These are phyloP conservation scores for Anneissia japonica DNA, from an alignment of 35 echinoderm and acorn worm species.

Conservation along the genomic window DNA sequence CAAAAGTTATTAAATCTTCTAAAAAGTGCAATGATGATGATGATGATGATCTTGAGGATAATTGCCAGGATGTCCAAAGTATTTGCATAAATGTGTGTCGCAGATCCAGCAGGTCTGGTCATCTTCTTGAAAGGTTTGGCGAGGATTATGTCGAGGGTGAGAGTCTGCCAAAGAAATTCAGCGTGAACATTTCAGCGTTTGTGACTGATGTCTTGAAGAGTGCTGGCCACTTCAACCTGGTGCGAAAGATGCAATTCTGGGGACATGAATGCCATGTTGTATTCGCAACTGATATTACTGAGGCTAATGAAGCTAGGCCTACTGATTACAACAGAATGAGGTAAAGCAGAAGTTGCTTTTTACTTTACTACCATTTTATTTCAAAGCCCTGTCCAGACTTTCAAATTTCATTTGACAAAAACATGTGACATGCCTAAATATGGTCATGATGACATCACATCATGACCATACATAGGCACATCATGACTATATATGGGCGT, in stretches of 20 bases:
- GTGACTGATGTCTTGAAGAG: background rate
- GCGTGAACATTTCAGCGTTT: background rate
- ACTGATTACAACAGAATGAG: background rate
- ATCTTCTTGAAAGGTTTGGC: background rate
- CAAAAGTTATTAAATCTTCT: background rate
- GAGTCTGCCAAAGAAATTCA: background rate
- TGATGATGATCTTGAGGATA: background rate
- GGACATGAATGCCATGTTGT: background rate
- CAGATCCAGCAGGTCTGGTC: background rate
- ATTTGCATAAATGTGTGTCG: background rate
- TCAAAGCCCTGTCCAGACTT: too few species aligned
- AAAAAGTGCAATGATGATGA: background rate
- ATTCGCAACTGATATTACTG: background rate
- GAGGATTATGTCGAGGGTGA: background rate
- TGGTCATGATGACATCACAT: too few species aligned
- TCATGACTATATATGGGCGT: too few species aligned
- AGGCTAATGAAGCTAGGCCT: background rate
- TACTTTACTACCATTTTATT: too few species aligned
- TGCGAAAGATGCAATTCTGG: background rate
- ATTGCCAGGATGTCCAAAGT: background rate
- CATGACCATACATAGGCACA: too few species aligned
- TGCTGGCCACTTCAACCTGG: background rate
- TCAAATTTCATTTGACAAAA: too few species aligned
- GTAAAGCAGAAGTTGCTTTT: too few species aligned
- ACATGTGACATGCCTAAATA: too few species aligned